These are phyloP conservation scores for Rattus rattus DNA, from an alignment of 2,113 vertebrate species.

Conservation along the genomic window DNA sequence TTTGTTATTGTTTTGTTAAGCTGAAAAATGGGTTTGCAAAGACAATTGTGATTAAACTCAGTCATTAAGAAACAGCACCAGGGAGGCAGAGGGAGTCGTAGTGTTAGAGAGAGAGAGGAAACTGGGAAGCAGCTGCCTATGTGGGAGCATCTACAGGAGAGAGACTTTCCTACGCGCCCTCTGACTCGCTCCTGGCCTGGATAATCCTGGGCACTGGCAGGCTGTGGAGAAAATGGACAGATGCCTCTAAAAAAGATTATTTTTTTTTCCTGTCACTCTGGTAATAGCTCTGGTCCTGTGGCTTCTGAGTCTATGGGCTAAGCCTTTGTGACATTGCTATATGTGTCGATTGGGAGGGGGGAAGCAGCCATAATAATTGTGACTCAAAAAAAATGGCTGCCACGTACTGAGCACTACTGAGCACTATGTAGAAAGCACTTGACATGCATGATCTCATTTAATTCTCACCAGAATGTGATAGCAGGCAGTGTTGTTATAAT, in stretches of 20 bases:
- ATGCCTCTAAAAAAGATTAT: constrained; percentile 74
- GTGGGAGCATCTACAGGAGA: constrained; percentile 6
- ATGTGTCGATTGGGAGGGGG: not conserved
- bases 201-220: constrained; percentile 59
- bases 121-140: constrained; percentile 51
- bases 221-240: constrained; percentile 68
- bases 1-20: not conserved
- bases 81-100: constrained; percentile 21
- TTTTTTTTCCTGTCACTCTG: constrained; percentile 61
- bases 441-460: not conserved
- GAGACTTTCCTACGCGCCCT: constrained; percentile 41
- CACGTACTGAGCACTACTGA: not conserved
- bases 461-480: not conserved
- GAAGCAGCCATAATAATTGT: not conserved
- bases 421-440: not conserved
- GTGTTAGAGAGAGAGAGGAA: not conserved
- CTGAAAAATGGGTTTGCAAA: constrained; percentile 13
- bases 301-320: constrained; percentile 21
- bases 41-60: constrained; percentile 54
- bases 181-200: constrained; percentile 39
- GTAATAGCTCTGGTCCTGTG: constrained; percentile 43
- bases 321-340: constrained; percentile 33
- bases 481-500: not conserved
- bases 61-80: constrained; percentile 8
- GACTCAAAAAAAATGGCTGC: not conserved